Evolutionary conservation across 23 tunicate species (phyloP).

Genomic region (Ascidia mentula): DNA sequence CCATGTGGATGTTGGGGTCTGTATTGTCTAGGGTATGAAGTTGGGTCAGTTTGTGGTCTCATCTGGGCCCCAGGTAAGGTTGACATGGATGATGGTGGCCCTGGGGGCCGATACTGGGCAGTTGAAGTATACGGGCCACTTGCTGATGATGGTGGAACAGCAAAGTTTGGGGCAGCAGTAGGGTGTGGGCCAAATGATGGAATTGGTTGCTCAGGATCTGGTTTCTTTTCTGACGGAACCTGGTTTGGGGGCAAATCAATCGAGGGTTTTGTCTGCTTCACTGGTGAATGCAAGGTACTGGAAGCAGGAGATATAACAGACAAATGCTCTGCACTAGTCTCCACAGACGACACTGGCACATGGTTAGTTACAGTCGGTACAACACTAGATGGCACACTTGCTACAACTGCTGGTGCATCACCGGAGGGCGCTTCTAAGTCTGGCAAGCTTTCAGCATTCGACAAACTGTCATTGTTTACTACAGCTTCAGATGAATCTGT

Average conservation of each 20-base stretch:
- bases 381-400: not conserved
- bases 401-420: not conserved
- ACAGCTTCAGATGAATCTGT: not conserved
- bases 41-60: not conserved
- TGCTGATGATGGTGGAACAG: not conserved
- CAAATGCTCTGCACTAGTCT: not conserved
- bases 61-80: not conserved
- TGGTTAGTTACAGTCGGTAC: not conserved
- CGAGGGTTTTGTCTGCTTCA: not conserved
- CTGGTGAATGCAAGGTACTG: not conserved
- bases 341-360: not conserved
- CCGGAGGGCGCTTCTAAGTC: not conserved
- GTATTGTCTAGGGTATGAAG: not conserved
- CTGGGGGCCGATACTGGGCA: not conserved
- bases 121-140: not conserved
- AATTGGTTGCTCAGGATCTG: not conserved
- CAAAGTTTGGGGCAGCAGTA: not conserved
- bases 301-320: not conserved
- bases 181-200: not conserved
- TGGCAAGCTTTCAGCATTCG: not conserved
- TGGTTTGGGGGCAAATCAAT: not conserved
- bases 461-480: not conserved
- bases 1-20: not conserved
- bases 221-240: not conserved
- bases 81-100: slow-evolving; percentile 5